Conservation (phyloP, 2,113 vertebrate genomes). For the Scophthalmus maximus region DNA sequence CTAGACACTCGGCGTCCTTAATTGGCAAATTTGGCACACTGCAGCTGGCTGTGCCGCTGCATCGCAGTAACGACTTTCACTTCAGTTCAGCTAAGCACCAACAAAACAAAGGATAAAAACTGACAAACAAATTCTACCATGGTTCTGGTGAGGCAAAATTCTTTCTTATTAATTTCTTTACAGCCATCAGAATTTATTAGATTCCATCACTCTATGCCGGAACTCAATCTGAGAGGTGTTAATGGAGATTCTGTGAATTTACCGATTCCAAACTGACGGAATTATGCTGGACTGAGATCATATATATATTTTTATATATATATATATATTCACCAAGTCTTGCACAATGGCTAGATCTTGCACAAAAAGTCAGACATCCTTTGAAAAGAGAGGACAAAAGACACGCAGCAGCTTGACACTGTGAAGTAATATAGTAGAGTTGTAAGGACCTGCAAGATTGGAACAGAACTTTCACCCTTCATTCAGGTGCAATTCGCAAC, state of each 20-base stretch:
- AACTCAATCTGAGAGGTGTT: background rate
- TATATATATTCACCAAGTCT: too few relatives aligned
- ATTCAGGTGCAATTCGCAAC: background rate
- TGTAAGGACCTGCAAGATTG: background rate
- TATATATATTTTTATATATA: too few relatives aligned
- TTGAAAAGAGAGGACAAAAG: too few relatives aligned
- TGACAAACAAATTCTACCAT: background rate
- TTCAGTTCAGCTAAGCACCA: background rate
- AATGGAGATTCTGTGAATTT: background rate
- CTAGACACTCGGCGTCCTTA: background rate
- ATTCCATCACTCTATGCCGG: background rate
- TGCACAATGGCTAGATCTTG: too few relatives aligned
- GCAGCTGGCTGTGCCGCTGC: slow-evolving; percentile 5
- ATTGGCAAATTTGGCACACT: background rate
- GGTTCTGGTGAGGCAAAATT: background rate
- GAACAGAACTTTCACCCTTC: background rate
- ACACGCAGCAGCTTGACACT: background rate
- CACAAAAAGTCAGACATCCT: too few relatives aligned
- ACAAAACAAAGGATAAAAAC: background rate
- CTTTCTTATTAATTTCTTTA: too few relatives aligned
- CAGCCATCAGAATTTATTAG: background rate
- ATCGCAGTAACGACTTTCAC: slow-evolving; percentile 7
- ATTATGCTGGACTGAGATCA: too few relatives aligned
- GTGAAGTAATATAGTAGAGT: background rate
- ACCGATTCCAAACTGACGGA: background rate